These are phyloP conservation scores for Macrocentrus cingulum DNA, from an alignment of 1,140 invertebrate genomes.

Conservation along the genomic window DNA sequence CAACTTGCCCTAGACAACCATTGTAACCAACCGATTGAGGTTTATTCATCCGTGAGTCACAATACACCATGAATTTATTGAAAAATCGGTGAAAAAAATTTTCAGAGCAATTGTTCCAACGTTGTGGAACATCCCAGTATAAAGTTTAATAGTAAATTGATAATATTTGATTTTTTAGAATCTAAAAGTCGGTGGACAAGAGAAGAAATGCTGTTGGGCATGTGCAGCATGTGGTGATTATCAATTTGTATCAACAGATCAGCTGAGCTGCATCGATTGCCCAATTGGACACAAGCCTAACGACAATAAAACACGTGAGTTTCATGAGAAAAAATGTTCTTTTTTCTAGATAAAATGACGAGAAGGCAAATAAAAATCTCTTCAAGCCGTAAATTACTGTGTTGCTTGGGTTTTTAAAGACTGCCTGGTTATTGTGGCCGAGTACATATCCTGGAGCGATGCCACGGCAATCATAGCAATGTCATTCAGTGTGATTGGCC, in stretches of 20 bases:
- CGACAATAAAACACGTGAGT: constrained; percentile 64
- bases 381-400: background rate
- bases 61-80: no score
- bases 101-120: no score
- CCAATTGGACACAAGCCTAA: constrained; percentile 68
- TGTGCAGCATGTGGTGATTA: constrained; percentile 68
- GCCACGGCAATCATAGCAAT: constrained; percentile 65
- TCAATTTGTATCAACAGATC: constrained; percentile 64
- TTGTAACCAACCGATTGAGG: no score
- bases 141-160: no score
- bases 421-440: constrained; percentile 62
- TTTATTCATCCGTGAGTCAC: no score
- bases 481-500: constrained; percentile 64
- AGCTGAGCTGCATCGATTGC: constrained; percentile 64
- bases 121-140: no score
- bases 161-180: constrained; percentile 55
- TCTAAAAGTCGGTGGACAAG: constrained; percentile 64
- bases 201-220: constrained; percentile 73
- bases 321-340: no score
- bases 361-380: background rate
- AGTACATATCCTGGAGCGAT: constrained; percentile 64
- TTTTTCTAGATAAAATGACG: background rate
- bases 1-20: no score
- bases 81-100: no score
- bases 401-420: constrained; percentile 46